Conservation (phyloP, 2,797 vertebrate genomes). For the Pitangus sulphuratus region DNA sequence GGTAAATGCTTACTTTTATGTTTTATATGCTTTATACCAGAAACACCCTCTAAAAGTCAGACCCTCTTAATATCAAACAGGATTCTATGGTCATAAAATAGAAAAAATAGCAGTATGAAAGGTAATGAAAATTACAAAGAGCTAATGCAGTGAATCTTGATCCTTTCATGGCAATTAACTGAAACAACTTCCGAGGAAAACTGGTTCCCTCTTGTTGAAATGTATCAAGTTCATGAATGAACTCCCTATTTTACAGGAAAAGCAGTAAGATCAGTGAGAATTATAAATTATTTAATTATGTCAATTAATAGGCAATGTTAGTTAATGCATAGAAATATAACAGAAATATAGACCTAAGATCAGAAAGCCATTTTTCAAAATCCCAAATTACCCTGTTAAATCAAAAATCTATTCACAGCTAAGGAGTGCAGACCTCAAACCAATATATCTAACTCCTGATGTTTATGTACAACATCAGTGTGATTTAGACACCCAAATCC, state of each 20-base stretch:
- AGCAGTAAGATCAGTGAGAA: not conserved
- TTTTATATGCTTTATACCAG: not conserved
- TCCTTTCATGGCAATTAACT: not conserved
- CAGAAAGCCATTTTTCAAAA: not conserved
- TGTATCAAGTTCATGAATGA: not conserved
- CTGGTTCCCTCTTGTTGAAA: not conserved
- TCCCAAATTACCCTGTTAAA: not conserved
- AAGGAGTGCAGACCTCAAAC: not conserved
- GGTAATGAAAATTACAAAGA: not conserved
- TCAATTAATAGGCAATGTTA: not conserved
- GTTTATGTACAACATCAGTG: not conserved
- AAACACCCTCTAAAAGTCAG: not conserved
- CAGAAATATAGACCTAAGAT: not conserved
- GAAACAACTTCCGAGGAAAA: not conserved
- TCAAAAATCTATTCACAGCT: not conserved
- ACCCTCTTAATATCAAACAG: not conserved
- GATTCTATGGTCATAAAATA: not conserved
- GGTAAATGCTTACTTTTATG: not conserved
- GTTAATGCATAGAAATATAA: not conserved
- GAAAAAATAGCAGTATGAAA: not conserved
- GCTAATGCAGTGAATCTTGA: not conserved
- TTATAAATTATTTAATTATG: not conserved
- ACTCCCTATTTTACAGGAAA: not conserved
- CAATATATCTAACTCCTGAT: not conserved
- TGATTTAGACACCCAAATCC: slow-evolving; percentile 26